These are phyloP conservation scores for Hiodon tergisus DNA, from an alignment of 2,113 vertebrate genomes.

Conservation along the genomic window DNA sequence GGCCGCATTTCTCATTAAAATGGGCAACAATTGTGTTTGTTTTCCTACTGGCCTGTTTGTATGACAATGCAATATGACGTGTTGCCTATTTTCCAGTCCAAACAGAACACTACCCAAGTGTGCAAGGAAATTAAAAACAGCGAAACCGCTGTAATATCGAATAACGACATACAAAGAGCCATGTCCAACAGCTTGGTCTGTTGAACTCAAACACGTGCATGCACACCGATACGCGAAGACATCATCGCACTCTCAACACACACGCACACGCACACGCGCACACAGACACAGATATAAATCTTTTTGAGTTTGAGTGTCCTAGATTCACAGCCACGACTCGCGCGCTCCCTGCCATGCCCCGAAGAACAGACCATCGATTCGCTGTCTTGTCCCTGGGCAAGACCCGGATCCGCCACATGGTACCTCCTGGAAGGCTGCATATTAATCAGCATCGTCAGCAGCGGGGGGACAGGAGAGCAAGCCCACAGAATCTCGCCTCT, in stretches of 20 bases:
- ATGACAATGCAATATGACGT: background rate
- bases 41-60: background rate
- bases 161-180: background rate
- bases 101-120: too few species aligned
- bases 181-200: background rate
- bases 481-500: conserved; percentile 1
- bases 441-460: conserved; percentile 33
- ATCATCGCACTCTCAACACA: background rate
- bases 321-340: conserved; percentile 17
- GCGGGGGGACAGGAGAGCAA: background rate
- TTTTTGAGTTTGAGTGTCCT: conserved; percentile 12
- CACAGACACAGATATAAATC: conserved; percentile 7
- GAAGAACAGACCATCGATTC: conserved; percentile 24
- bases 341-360: conserved; percentile 19
- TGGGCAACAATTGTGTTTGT: too few species aligned
- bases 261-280: conserved; percentile 8
- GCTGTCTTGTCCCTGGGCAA: conserved; percentile 33
- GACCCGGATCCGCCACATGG: conserved; percentile 35
- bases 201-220: background rate
- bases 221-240: background rate
- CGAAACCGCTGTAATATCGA: background rate
- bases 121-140: background rate
- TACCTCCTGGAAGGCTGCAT: conserved; percentile 25
- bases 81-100: background rate
- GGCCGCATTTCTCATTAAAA: too few species aligned